Evolutionary conservation across 2,113 vertebrate species (phyloP).

Genomic region (Vicugna pacos): DNA sequence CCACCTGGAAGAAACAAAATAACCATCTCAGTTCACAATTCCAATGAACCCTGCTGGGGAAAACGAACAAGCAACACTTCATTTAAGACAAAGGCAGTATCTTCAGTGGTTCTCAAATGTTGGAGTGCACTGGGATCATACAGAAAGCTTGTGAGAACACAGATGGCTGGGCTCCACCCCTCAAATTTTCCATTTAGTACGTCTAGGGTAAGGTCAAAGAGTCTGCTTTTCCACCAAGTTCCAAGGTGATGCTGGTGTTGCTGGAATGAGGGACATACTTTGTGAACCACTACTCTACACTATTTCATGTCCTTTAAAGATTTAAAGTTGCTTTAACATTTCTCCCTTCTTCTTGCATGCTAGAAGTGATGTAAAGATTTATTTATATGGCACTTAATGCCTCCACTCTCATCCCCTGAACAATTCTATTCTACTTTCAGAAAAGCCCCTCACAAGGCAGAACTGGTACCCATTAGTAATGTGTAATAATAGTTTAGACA

Average conservation of each 20-base stretch:
- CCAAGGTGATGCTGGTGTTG: not conserved
- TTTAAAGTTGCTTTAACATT: not conserved
- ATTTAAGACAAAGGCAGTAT: not conserved
- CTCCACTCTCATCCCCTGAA: not conserved
- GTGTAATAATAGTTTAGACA: slow-evolving; percentile 59
- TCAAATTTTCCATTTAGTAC: not conserved
- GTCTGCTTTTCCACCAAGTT: not conserved
- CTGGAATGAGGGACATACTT: not conserved
- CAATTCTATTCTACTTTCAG: slow-evolving; percentile 6
- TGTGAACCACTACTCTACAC: not conserved
- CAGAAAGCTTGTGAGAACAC: not conserved
- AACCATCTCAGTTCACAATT: not conserved
- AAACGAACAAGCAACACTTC: not conserved
- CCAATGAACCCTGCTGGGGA: not conserved
- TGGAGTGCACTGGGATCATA: not conserved
- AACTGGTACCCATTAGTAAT: not conserved
- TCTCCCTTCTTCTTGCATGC: not conserved
- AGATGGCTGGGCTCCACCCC: not conserved
- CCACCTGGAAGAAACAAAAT: slow-evolving; percentile 90
- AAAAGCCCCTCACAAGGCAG: slow-evolving; percentile 8
- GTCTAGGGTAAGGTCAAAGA: not conserved
- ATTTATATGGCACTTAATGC: not conserved
- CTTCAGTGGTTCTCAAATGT: not conserved
- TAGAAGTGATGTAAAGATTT: not conserved
- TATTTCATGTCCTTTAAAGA: not conserved